Conservation (phyloP, 2,797 vertebrate genomes). For the Propithecus perrieri region DNA sequence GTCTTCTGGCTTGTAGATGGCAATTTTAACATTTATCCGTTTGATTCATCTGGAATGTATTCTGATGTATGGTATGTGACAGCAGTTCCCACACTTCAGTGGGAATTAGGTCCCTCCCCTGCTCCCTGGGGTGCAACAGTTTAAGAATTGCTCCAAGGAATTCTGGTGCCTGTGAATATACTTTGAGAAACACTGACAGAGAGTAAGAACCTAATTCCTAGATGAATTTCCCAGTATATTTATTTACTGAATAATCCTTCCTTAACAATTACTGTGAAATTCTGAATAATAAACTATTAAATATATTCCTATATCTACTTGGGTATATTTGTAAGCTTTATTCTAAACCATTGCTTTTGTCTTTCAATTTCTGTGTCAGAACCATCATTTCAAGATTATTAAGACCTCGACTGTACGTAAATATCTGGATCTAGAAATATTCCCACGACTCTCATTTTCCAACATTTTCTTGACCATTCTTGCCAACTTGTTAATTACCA, state of each 20-base stretch:
- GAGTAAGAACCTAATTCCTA: neutral
- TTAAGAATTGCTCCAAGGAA: neutral
- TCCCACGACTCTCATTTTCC: neutral
- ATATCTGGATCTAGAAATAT: neutral
- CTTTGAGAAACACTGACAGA: neutral
- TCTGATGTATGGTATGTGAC: neutral
- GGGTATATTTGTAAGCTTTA: neutral
- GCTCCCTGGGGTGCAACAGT: neutral
- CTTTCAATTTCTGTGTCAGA: neutral
- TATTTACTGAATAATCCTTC: neutral
- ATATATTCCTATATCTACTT: neutral
- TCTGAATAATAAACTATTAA: neutral
- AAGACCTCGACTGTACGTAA: neutral
- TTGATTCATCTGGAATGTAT: slow-evolving; percentile 35
- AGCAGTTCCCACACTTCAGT: neutral
- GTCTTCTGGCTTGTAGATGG: neutral
- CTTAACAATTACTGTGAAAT: neutral
- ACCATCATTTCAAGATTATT: neutral
- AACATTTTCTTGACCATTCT: neutral
- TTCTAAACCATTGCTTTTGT: neutral
- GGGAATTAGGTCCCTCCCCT: neutral
- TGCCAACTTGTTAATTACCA: neutral
- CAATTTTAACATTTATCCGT: neutral
- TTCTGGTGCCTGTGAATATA: neutral
- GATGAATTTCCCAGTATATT: neutral